Conservation (phyloP, 2,797 vertebrate species). For the Epinephelus coioides region DNA sequence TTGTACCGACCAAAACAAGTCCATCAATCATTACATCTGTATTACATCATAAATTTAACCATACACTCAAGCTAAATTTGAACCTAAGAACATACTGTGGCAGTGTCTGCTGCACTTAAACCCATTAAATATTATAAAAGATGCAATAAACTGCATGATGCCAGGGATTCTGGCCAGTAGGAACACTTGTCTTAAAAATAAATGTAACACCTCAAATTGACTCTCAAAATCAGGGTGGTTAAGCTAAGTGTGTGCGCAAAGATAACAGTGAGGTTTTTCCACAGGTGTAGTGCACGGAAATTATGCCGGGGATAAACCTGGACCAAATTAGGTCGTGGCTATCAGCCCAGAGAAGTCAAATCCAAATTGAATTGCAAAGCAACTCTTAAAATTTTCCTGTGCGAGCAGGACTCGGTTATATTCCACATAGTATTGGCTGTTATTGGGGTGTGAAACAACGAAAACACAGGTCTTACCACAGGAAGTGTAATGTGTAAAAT, state of each 20-base stretch:
- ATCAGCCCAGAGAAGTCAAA: constrained; percentile 48
- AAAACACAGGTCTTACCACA: constrained; percentile 41
- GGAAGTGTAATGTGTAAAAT: constrained; percentile 58
- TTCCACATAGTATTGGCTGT: constrained; percentile 33
- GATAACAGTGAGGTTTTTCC: constrained; percentile 18
- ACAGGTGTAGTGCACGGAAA: not conserved
- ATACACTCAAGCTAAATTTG: not conserved
- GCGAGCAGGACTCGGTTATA: not conserved
- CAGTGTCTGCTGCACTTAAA: not conserved
- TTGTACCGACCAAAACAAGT: not conserved
- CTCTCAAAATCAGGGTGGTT: constrained; percentile 18
- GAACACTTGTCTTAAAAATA: constrained; percentile 2
- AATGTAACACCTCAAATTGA: constrained; percentile 6
- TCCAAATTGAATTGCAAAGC: constrained; percentile 58
- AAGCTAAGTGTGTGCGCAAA: constrained; percentile 10
- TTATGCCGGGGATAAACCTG: constrained; percentile 16
- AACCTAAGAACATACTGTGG: not conserved
- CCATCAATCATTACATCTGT: not conserved
- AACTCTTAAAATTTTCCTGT: constrained; percentile 23
- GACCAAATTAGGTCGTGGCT: constrained; percentile 22
- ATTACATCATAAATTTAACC: not conserved
- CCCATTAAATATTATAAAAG: not conserved
- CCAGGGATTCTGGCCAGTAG: not conserved
- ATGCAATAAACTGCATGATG: not conserved
- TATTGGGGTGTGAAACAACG: constrained; percentile 48